phyloP scores from a whole-genome alignment of 2,888 invertebrate genomes.

The Torymus aiolomorphi region DNA sequence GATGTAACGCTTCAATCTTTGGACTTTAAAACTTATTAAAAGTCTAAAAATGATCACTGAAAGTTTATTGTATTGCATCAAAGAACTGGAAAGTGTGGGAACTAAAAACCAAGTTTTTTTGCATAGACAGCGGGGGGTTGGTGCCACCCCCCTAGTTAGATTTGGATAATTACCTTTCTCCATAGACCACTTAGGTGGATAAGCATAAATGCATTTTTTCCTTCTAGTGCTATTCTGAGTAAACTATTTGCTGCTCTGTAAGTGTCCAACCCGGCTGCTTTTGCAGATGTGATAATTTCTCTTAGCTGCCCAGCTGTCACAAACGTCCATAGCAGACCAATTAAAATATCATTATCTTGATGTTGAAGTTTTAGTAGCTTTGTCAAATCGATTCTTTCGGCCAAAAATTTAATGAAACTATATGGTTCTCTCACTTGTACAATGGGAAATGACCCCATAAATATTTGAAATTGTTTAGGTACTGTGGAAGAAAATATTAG shows the following conservation, averaged over 20 bases:
- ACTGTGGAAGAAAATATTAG: slow-evolving; percentile 94
- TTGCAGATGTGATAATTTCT: slow-evolving; percentile 90
- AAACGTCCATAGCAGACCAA: slow-evolving; percentile 93
- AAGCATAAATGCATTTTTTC: slow-evolving; percentile 87
- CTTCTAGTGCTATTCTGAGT: slow-evolving; percentile 90
- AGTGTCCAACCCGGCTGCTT: slow-evolving; percentile 89
- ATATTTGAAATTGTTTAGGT: slow-evolving; percentile 89
- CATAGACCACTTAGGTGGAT: slow-evolving; percentile 82
- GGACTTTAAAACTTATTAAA: too few species aligned
- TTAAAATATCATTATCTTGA: slow-evolving; percentile 83
- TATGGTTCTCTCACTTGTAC: slow-evolving; percentile 94
- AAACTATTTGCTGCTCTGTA: slow-evolving; percentile 93
- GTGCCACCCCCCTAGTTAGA: too few species aligned
- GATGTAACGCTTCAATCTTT: too few species aligned
- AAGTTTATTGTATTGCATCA: too few species aligned
- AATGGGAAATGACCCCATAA: slow-evolving; percentile 95
- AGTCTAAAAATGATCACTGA: too few species aligned
- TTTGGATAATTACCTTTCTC: slow-evolving; percentile 77
- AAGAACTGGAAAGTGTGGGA: too few species aligned
- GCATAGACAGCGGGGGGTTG: too few species aligned
- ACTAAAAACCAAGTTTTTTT: too few species aligned
- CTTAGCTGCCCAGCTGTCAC: slow-evolving; percentile 95
- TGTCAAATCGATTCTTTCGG: slow-evolving; percentile 85
- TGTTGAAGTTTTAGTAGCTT: slow-evolving; percentile 83
- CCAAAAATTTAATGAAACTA: slow-evolving; percentile 85